Percentiles rank a stretch among this genome's conserved stretches.
Conservation (phyloP, 2,113 vertebrate genomes). For the Gymnogyps californianus region DNA sequence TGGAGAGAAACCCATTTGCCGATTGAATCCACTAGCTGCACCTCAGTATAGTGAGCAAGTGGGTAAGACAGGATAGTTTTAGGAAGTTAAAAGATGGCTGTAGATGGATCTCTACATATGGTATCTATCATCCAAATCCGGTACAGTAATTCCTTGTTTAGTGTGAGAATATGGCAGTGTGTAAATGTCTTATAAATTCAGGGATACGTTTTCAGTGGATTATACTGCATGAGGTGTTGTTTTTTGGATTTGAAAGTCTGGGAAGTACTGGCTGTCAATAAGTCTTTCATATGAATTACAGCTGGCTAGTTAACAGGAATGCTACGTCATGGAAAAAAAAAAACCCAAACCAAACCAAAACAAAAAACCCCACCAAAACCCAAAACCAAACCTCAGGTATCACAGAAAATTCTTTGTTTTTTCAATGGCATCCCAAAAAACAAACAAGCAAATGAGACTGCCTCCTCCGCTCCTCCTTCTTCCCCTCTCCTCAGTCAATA, state of each 20-base stretch:
- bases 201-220: background rate
- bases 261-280: background rate
- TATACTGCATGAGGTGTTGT: background rate
- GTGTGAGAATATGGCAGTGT: background rate
- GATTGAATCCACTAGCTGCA: background rate
- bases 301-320: background rate
- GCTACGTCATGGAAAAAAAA: fast-evolving
- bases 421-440: background rate
- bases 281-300: background rate
- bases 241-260: background rate
- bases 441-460: background rate
- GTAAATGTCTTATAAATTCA: background rate
- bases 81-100: background rate
- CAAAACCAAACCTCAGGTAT: background rate
- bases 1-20: background rate
- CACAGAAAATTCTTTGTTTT: background rate
- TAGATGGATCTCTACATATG: background rate
- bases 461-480: background rate
- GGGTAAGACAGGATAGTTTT: background rate
- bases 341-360: background rate
- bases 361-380: background rate
- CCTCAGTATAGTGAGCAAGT: background rate
- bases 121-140: background rate
- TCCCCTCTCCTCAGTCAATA: background rate
- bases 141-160: background rate